Conservation (phyloP, 1,140 invertebrate species). For the Stegodyphus mimosarum region DNA sequence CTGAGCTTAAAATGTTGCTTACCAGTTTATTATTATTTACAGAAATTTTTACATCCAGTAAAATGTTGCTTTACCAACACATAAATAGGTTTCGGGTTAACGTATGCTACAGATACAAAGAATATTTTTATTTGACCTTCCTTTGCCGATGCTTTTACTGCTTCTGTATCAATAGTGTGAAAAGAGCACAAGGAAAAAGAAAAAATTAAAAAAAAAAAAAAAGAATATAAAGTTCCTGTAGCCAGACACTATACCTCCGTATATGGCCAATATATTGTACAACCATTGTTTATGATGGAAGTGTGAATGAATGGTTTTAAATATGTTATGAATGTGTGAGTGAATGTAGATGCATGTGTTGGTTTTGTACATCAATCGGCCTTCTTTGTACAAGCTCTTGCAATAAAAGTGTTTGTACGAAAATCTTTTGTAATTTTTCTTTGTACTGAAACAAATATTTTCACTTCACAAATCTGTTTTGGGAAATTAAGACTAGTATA, state of each 20-base stretch:
- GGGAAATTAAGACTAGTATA: too few species aligned
- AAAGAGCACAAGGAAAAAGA: constrained; percentile 42
- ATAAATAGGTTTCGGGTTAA: too few species aligned
- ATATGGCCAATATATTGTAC: constrained; percentile 59
- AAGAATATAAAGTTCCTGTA: constrained; percentile 58
- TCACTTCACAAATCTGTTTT: too few species aligned
- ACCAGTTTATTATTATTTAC: too few species aligned
- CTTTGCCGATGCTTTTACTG: not conserved
- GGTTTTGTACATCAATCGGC: constrained; percentile 60
- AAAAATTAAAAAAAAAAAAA: constrained; percentile 14
- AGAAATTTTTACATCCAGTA: too few species aligned
- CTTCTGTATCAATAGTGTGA: constrained; percentile 3
- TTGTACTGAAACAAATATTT: too few species aligned
- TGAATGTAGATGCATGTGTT: constrained; percentile 47
- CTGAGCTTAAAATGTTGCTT: too few species aligned
- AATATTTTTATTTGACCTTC: not conserved
- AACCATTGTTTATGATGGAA: constrained; percentile 50
- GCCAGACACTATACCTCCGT: constrained; percentile 61
- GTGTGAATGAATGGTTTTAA: constrained; percentile 11
- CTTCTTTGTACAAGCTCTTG: constrained; percentile 61
- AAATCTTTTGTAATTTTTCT: too few species aligned
- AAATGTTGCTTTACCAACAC: too few species aligned
- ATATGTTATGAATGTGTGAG: constrained; percentile 28
- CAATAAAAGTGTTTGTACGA: constrained; percentile 61
- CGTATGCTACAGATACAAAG: too few species aligned